phyloP scores from a whole-genome alignment of 64 coral and sea anemone species.

The Trachythela sp. region DNA sequence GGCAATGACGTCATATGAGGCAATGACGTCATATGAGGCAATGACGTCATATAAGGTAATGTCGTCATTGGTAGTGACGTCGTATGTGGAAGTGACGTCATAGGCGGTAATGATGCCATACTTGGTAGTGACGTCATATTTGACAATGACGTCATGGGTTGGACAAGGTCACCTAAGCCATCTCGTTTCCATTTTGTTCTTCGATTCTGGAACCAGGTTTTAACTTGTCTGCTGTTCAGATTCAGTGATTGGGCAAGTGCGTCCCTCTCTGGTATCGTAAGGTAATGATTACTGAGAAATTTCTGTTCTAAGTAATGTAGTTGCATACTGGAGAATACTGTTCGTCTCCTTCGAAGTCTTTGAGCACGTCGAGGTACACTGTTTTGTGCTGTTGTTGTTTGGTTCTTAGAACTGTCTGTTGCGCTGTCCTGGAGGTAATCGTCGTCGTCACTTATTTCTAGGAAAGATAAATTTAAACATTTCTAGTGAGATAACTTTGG shows the following conservation, averaged over 20 bases:
- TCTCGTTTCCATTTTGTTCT: slow-evolving; percentile 98
- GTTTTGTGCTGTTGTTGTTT: slow-evolving; percentile 13
- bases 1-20: neutral
- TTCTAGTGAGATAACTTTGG: too few relatives aligned
- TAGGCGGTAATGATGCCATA: too few relatives aligned
- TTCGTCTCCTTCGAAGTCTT: slow-evolving; percentile 71
- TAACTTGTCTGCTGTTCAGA: slow-evolving; percentile 86
- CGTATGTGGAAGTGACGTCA: neutral
- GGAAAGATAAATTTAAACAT: neutral
- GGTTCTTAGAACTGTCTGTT: too few relatives aligned
- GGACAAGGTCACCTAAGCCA: neutral
- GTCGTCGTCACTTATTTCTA: neutral
- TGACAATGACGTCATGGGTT: neutral
- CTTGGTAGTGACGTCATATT: neutral
- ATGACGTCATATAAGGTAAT: neutral
- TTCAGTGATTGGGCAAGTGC: slow-evolving; percentile 85
- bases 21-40: neutral
- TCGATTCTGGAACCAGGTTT: slow-evolving; percentile 99
- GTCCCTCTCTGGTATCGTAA: slow-evolving; percentile 91
- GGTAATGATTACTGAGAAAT: slow-evolving; percentile 86
- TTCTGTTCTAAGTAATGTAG: slow-evolving; percentile 91
- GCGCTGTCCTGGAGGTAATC: neutral
- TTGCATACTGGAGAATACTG: slow-evolving; percentile 95
- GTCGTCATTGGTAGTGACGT: neutral
- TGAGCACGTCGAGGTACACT: slow-evolving; percentile 34